Percentiles rank a stretch among this genome's conserved stretches.
Evolutionary conservation across 2,113 vertebrate species (phyloP).

Genomic region (Apeltes quadracus): DNA sequence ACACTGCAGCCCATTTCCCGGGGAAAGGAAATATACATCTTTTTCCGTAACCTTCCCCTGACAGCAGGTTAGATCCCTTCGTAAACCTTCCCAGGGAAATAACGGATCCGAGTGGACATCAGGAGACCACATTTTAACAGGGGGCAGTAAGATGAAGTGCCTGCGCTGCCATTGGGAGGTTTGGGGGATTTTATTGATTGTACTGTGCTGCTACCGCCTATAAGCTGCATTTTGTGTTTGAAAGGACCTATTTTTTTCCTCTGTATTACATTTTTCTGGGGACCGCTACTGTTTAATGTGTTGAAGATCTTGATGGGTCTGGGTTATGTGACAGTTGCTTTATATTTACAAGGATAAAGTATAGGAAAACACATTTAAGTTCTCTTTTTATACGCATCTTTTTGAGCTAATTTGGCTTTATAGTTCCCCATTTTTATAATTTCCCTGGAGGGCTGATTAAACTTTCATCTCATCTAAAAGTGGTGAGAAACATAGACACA

Average conservation of each 20-base stretch:
- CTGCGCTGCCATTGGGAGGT: constrained; percentile 7
- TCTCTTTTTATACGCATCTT: constrained; percentile 10
- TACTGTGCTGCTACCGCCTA: neutral
- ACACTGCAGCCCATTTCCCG: neutral
- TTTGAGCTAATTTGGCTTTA: constrained; percentile 1
- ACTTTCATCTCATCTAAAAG: constrained; percentile 45
- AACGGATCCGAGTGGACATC: constrained; percentile 36
- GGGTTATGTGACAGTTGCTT: neutral
- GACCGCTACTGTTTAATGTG: neutral
- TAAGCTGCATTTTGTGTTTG: neutral
- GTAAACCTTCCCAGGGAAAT: constrained; percentile 36
- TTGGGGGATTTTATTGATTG: constrained; percentile 11
- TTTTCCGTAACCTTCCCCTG: constrained; percentile 44
- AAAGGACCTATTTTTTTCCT: neutral
- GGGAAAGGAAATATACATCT: constrained; percentile 29
- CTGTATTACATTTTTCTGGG: neutral
- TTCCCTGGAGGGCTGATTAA: constrained; percentile 41
- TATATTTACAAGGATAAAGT: constrained; percentile 13
- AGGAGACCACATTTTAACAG: constrained; percentile 27
- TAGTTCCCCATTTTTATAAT: constrained; percentile 37
- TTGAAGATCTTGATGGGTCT: neutral
- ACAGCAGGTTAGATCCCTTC: constrained; percentile 39
- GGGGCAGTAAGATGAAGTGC: constrained; percentile 20
- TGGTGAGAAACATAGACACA: constrained; percentile 38
- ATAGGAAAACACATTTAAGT: neutral